A percentile compares a stretch with the other conserved stretches of the same genome.
Conservation (phyloP, 2,888 invertebrate species). For the Zootermopsis nevadensis region DNA sequence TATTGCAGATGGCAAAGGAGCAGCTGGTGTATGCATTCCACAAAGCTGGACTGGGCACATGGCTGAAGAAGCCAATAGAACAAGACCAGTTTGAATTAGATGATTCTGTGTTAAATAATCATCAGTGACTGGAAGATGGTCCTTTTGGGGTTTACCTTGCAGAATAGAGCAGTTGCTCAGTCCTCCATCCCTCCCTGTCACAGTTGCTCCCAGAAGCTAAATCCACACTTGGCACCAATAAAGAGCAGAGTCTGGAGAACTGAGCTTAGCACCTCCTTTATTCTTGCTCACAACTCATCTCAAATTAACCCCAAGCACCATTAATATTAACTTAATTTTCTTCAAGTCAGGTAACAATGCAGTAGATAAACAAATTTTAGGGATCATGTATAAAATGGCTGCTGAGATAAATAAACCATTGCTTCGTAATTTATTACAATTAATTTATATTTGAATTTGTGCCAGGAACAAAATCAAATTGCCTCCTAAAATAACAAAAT, state of each 20-base stretch:
- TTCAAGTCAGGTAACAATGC: not conserved
- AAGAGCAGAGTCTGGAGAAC: constrained; percentile 51
- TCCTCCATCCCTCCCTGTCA: constrained; percentile 44
- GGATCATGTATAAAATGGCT: not conserved
- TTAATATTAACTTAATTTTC: not conserved
- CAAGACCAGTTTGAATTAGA: constrained; percentile 83
- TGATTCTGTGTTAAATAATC: constrained; percentile 23
- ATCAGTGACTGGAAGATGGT: constrained; percentile 40
- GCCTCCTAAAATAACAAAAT: too few relatives aligned
- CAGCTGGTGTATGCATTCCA: constrained; percentile 83
- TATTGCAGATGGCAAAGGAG: constrained; percentile 79
- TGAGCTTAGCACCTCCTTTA: constrained; percentile 34
- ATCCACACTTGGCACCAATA: constrained; percentile 50
- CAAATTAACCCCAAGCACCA: not conserved
- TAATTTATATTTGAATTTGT: too few relatives aligned
- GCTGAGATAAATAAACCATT: too few relatives aligned
- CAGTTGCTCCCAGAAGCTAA: constrained; percentile 18
- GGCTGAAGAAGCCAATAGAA: constrained; percentile 94
- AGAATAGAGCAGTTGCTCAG: constrained; percentile 52
- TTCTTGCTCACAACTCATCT: constrained; percentile 31
- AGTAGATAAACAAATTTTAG: not conserved
- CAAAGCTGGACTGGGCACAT: constrained; percentile 84
- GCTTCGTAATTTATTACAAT: not conserved
- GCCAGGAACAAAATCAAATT: too few relatives aligned
- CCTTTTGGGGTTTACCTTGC: constrained; percentile 45